phyloP scores from a whole-genome alignment of 2,888 invertebrate genomes.

The Syrphus vitripennis region DNA sequence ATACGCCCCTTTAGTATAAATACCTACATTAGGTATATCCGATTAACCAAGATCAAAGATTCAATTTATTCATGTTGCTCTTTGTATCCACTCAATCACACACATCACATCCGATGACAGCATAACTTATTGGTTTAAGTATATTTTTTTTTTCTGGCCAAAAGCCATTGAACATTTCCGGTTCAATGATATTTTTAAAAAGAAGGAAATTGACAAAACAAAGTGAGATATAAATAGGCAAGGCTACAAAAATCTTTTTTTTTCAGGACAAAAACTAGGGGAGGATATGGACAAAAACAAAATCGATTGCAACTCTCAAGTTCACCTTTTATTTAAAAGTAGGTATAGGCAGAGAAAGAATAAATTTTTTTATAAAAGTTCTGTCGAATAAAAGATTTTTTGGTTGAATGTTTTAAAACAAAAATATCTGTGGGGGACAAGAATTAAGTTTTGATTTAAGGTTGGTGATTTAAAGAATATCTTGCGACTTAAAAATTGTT shows the following conservation, averaged over 20 bases:
- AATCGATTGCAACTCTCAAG: background rate
- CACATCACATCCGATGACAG: slow-evolving; percentile 34
- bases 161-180: slow-evolving; percentile 22
- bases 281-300: background rate
- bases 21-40: background rate
- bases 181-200: slow-evolving; percentile 4
- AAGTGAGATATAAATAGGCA: background rate
- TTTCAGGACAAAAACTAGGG: background rate
- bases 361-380: no score
- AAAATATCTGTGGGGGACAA: no score
- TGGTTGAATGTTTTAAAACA: no score
- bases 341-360: no score
- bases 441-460: no score
- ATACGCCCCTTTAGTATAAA: background rate
- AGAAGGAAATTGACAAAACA: background rate
- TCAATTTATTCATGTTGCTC: slow-evolving; percentile 23
- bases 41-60: slow-evolving; percentile 20
- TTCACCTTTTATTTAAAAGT: background rate
- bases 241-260: background rate
- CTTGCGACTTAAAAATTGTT: no score
- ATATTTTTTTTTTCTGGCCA: slow-evolving; percentile 5
- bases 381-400: no score
- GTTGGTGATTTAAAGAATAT: no score
- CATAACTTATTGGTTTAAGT: slow-evolving; percentile 31
- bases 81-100: slow-evolving; percentile 24